These are phyloP conservation scores for Sebastes fasciatus DNA, from an alignment of 2,113 vertebrate genomes.

Conservation along the genomic window DNA sequence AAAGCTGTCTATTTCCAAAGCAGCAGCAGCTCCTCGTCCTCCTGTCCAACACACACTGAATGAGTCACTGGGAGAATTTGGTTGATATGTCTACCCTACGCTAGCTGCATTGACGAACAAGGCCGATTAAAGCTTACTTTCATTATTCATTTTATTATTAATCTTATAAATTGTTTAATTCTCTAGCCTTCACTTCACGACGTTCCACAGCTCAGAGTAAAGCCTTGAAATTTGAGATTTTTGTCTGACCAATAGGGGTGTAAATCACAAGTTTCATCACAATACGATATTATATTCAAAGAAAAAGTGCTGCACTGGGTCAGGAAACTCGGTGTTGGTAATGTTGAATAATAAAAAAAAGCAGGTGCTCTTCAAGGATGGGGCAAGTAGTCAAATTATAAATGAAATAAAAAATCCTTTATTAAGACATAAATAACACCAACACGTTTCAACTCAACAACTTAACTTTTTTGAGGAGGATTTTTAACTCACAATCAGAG, in stretches of 20 bases:
- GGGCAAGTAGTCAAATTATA: no score
- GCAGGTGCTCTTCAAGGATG: no score
- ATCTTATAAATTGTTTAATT: not conserved
- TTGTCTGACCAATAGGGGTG: not conserved
- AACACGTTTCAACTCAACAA: no score
- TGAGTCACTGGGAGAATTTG: constrained; percentile 29
- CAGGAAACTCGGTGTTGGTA: no score
- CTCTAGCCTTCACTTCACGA: not conserved
- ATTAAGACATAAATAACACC: no score
- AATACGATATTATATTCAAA: no score
- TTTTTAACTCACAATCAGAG: no score
- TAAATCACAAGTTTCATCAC: no score
- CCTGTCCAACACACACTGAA: constrained; percentile 7
- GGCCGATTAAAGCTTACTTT: constrained; percentile 3
- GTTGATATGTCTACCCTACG: constrained; percentile 19
- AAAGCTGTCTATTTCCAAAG: constrained; percentile 78
- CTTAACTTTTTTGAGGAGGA: no score
- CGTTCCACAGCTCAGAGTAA: not conserved
- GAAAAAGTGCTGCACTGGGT: no score
- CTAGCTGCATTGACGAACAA: constrained; percentile 7
- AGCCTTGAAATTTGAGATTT: not conserved
- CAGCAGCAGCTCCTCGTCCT: constrained; percentile 27
- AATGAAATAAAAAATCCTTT: no score
- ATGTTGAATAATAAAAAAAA: no score
- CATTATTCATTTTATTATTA: not conserved